phyloP scores from a whole-genome alignment of 2,113 vertebrate genomes.

The Daubentonia madagascariensis region DNA sequence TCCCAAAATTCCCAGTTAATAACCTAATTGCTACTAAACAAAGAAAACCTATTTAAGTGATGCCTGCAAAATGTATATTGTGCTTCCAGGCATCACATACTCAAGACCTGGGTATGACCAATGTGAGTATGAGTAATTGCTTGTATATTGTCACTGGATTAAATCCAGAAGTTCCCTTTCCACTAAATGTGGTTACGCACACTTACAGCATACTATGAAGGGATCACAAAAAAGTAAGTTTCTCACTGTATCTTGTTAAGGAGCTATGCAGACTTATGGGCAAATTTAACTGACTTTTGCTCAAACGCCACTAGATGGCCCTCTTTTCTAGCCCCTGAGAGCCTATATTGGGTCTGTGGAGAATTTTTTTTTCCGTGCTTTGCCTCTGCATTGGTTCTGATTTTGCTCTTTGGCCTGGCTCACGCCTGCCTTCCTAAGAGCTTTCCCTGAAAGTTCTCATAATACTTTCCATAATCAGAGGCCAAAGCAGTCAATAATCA shows the following conservation, averaged over 20 bases:
- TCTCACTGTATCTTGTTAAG: background rate
- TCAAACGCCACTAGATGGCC: background rate
- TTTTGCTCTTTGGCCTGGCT: background rate
- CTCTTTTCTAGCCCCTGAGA: background rate
- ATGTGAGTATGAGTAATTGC: background rate
- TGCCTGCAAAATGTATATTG: background rate
- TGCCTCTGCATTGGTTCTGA: background rate
- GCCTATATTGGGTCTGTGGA: background rate
- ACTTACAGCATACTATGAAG: background rate
- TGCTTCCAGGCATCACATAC: background rate
- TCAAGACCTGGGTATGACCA: background rate
- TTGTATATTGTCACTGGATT: background rate
- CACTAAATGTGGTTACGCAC: background rate
- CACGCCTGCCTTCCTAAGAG: no score
- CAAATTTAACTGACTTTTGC: background rate
- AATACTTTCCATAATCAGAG: background rate
- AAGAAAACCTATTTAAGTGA: background rate
- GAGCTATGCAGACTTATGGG: background rate
- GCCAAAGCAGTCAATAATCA: background rate
- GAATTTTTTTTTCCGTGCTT: background rate
- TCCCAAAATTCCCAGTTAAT: background rate
- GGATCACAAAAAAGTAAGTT: background rate
- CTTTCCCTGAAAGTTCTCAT: background rate
- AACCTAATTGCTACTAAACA: background rate
- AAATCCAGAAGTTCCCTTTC: background rate